Base-by-base conservation (phyloP, 2,797 vertebrate genomes). In the Enteromius mattozi region DNA sequence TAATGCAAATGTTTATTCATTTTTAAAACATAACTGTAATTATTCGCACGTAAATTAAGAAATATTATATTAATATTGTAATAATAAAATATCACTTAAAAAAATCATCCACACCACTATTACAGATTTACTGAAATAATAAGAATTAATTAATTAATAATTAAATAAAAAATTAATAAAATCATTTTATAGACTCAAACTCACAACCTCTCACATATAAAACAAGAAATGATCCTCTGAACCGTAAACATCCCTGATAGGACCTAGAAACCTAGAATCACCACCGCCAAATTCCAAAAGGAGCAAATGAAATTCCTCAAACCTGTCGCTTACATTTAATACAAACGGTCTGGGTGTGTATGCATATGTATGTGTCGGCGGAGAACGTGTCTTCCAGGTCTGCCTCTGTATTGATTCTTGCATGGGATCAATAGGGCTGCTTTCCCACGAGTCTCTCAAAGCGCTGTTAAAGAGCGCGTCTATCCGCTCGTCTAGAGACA, bases 391-490 rank as follows among this genome's bases (percentile, higher is more conserved):
- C 54, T 85, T 81, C 78, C 80, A 35, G 40, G 24, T 78, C 56
- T 81, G 81, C 35, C 3, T 76, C 30, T 45, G n/a, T 56, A 86
- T 84, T 54, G 79, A 83, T 82, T 86, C 27, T 74, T 68, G 27
- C 30, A 17, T 8, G 3, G 54, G 45, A 69, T 82, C 85, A 75
- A 87, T 86, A 86, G 13, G 6, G 70, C 42, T 35, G 63, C 61
- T 35, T 83, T 86, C 56, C 71, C 61, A 49, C 12, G 69, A 68
- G 70, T 81, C 42, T 74, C 71, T 66, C 37, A 59, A 81, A 47
- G 30, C 51, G 3, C 72, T 65, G 63, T 68, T 78, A 63, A 74
- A 74, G 63, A 66, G 59, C 27, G 45, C 6, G 56, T 71, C 65
- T 82, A 82, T 75, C 70, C 8, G 56, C 70, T 76, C 72, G 40